Evolutionary conservation across 2,797 vertebrate genomes (phyloP), one percentile per base, ranked within the genome.

Genomic region (Gila robusta): DNA sequence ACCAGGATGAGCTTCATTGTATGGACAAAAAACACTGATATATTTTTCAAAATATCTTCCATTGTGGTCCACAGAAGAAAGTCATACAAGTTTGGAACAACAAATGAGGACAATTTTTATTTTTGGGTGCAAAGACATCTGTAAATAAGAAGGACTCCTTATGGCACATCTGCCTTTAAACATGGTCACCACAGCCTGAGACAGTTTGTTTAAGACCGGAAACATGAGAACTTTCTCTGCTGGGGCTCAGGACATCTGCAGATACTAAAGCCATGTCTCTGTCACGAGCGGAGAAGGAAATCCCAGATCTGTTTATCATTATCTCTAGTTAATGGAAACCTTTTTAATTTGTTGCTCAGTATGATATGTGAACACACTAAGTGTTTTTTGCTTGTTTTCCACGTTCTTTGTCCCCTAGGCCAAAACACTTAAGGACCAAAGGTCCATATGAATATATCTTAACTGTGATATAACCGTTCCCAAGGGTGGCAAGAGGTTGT

Each of bases 241-340:
- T 87, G 87, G 71, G 73, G 69, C 84, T 79, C 23, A 19, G 37
- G 44, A 79, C 89, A 87, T 87, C 87, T 89, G 89, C 79, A 88
- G 74, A 82, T 59, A 84, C 82, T 86, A 83, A 89, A 88, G 37
- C 59, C 66, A 69, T 26, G 84, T 77, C 84, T 88, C 80, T 89
- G 87, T 89, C 87, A 89, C 56, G 81, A 82, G 59, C 77, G 39
- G 78, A 82, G 80, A 85, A 86, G 84, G 84, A 89, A 88, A 89
- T 89, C 85, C 87, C 89, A 88, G 86, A 89, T 89, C 87, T 89
- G 89, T 83, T 88, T 88, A 78, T 78, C 62, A 89, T 89, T 89
- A 89, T 74, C 66, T 82, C 52, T n/a, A 82, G 71, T 83, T 79
- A 86, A 84, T 86, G 82, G 37, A 89, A 89, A 85, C 35, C 78